Evolutionary conservation across 2,113 vertebrate species (phyloP).

Genomic region (Todiramphus saurophagus): DNA sequence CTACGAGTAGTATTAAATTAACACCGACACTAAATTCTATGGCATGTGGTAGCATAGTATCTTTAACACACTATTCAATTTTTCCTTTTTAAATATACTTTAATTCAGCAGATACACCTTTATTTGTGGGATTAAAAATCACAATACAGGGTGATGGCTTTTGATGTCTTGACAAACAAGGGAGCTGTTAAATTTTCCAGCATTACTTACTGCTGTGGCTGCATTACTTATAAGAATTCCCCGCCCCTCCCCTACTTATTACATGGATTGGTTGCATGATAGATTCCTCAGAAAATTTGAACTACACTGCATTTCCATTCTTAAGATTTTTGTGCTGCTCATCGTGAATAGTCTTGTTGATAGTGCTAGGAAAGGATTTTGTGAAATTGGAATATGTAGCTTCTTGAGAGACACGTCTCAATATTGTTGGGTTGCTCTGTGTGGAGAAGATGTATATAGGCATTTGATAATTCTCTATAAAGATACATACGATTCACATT

Average conservation of each 20-base stretch:
- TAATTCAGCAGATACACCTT: not conserved
- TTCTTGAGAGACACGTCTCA: not conserved
- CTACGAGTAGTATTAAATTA: not conserved
- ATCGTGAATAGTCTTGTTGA: not conserved
- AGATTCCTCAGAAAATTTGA: not conserved
- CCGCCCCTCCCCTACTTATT: not conserved
- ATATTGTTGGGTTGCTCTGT: not conserved
- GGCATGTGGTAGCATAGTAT: not conserved
- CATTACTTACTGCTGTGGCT: not conserved
- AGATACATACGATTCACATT: not conserved
- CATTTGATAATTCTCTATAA: not conserved
- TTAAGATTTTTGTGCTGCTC: not conserved
- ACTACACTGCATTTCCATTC: not conserved
- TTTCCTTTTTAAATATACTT: not conserved
- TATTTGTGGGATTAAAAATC: not conserved
- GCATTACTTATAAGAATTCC: not conserved
- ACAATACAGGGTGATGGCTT: not conserved
- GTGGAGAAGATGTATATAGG: not conserved
- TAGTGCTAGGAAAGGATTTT: not conserved
- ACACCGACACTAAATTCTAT: not conserved
- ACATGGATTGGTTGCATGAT: not conserved
- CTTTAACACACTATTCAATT: not conserved
- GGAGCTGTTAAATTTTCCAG: not conserved
- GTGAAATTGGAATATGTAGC: not conserved
- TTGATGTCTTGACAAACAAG: not conserved